Evolutionary conservation across 2,888 invertebrate species (phyloP), one percentile per base, ranked within the genome.

Genomic region (Chrysolina americana): DNA sequence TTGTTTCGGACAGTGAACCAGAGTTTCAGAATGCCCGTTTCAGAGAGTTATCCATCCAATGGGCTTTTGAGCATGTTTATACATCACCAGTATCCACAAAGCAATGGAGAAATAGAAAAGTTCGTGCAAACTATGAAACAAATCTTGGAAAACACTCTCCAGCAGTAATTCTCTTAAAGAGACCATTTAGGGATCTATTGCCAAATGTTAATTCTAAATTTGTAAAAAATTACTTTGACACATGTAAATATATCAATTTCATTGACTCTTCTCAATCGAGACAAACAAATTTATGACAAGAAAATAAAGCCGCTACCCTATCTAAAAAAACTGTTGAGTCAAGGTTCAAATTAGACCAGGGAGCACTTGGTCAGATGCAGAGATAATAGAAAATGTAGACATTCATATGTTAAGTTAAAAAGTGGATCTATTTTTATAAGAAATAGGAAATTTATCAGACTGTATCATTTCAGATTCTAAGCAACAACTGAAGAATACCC

Each of bases 271-370:
- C 48, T n/a, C 5, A 17, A 50, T 6, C n/a, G 17, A 50, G n/a
- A 17, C 48, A 50, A 50, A 50, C 17, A 50, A 17, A n/a, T n/a
- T 1, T 17, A 50, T 50, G 48, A 50, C n/a, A n/a, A n/a, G n/a
- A 50, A 17, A 50, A n/a, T 19, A 17, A n/a, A 50, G 48, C n/a
- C n/a, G 36, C 3, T 50, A 50, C 8, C 13, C 6, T 13, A 5
- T 50, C 17, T 50, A 9, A 17, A 3, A n/a, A n/a, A 50, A 17
- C 17, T 9, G n/a, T n/a, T 17, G 6, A 50, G 8, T 50, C 9
- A 50, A n/a, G n/a, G 48, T 50, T 17, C 48, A 50, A 50, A 50
- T 50, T 17, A 17, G n/a, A 50, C 48, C 48, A n/a, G 9, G n/a
- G n/a, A 9, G 48, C 17, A 13, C 48, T 50, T 50, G 48, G 48